Base-by-base conservation (phyloP, 2,888 invertebrate genomes). In the Mactromeris polynyma region DNA sequence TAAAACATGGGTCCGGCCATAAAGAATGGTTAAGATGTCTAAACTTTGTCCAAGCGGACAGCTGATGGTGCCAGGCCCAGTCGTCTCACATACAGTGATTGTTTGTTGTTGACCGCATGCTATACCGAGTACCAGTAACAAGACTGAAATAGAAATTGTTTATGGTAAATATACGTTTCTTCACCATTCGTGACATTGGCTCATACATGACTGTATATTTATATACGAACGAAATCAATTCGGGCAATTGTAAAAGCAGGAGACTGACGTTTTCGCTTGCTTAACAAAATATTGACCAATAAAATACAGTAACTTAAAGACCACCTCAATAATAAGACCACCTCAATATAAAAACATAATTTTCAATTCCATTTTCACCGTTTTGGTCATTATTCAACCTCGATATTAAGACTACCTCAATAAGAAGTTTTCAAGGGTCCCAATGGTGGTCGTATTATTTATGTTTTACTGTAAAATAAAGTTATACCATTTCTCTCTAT, bases 21-120 rank as follows among this genome's bases (percentile, higher is more conserved):
- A 91, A 14, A 89, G 26, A 17, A 89, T 78, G 69, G 77, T 84
- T 2, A 69, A 33, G n/a, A 91, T 83, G 40, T 91, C 69, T 33
- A 91, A 86, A 7, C 77, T 85, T 51, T 89, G 81, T 11, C 91
- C 91, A 9, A 87, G 81, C 1, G 88, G 69, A 51, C 91, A 91
- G 1, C 58, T 77, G 46, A 91, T 69, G 4, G 81, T 80, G 26
- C 87, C 87, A 0, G 91, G 89, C 9, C 87, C 87, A 0, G 77
- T 87, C 19, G 81, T 85, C 78, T 91, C 89, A 82, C 91, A 91
- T 2, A 89, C 81, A 1, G 87, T 87, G 26, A 79, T 85, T 31
- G 85, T 79, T 36, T 42, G 31, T 51, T 54, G 81, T 46, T 87
- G 85, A 19, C 79, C 46, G 14, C n/a, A 64, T 26, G 80, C 77